Evolutionary conservation across 2,797 vertebrate species (phyloP), one percentile per base, ranked within the genome.

Genomic region (Botia kubotai): DNA sequence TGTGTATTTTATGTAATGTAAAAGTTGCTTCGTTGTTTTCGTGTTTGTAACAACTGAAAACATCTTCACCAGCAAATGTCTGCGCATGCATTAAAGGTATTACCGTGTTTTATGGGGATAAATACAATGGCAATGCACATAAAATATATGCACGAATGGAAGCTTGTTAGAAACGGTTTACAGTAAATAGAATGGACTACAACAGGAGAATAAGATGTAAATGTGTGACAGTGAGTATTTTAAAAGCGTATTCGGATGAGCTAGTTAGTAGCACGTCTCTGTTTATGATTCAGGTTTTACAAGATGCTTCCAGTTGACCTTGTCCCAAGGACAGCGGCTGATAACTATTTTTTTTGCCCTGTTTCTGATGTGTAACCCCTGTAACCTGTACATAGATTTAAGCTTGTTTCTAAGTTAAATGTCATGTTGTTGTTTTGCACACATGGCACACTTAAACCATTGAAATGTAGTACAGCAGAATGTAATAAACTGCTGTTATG

Each of bases 211-310:
- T 65, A 33, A 21, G 12, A 58, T 68, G 55, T 48, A n/a, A 50
- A 77, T 21, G 16, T 50, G 36, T 21, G 50, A 26, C 63, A 77
- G 48, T 72, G 63, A 80, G 75, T 72, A 23, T 86, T 81, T 81
- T 66, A 83, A 75, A 65, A 46, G 75, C 14, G 36, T 80, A 71
- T 77, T 90, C 86, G 87, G 82, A 87, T 90, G 91, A 90, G 83
- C 75, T 88, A 58, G 39, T 17, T 63, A 88, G 80, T 87, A 86
- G 68, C 75, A 85, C 84, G 82, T 87, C 86, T 81, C 77, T 85
- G 73, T 88, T 84, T 84, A 89, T 92, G 89, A 91, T 86, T 86
- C 86, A 66, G 71, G 86, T 88, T 90, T 90, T 92, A 85, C 89
- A 85, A 83, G 77, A 82, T 87, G 87, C 90, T 80, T n/a, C 23